Base-by-base conservation (phyloP, 1,140 invertebrate genomes). In the Mercenaria mercenaria region DNA sequence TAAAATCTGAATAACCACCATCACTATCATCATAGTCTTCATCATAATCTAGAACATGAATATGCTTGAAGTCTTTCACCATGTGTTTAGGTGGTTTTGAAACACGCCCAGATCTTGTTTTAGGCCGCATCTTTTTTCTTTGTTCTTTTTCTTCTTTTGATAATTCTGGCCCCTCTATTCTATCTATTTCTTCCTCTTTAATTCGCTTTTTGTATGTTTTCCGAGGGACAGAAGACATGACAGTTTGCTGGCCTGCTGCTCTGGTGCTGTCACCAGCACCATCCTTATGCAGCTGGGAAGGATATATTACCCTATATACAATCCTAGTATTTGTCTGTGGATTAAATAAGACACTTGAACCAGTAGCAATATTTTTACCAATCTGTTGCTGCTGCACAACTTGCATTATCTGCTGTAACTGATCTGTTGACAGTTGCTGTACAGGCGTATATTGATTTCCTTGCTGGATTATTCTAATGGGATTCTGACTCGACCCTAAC, bases 81-180 rank as follows among this genome's bases (percentile, higher is more conserved):
- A 97, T 97, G 91, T 97, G 97, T 47, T 97, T 96, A 0, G 97
- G 97, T 0, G 97, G 97, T 88, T 97, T 96, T 0, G 97, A 97
- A 23, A 97, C 95, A 59, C 97, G 95, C 0, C 97, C 97, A 23
- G 97, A 97, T 61, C 95, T 91, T 37, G 97, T 97, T 67, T 97
- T 95, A 0, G 97, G 97, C 4, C 97, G 91, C 6, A 97, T 96
- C 91, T 97, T 97, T 90, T 97, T 97, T 29, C 96, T 96, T 61
- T 96, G 97, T 87, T 96, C 96, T 87, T 95, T 96, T 91, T 97
- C 96, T 90, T 97, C 97, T 95, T 96, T 93, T 3, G 94, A 93
- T 26, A 96, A 84, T 84, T 95, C 94, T n/a, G 94, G 93, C 32
- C 91, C 92, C 56, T 96, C 95, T 13, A 94, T 79, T 81, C 94